phyloP scores from a whole-genome alignment of 2,888 invertebrate species.

The Geotrupes spiniger region DNA sequence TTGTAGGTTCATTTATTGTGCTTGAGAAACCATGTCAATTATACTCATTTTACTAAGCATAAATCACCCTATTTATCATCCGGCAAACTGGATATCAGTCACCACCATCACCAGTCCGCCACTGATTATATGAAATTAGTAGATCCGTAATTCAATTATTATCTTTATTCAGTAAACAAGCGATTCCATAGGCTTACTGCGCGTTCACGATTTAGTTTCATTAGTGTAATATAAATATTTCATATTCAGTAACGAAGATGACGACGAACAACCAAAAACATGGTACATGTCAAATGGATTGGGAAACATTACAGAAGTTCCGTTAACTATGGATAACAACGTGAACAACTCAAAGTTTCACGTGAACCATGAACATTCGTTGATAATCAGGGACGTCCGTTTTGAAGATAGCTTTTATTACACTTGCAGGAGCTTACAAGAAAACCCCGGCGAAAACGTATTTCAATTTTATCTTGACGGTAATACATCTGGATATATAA shows the following conservation, averaged over 20 bases:
- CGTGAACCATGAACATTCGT: slow-evolving; percentile 49
- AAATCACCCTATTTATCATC: no score
- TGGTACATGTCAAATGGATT: slow-evolving; percentile 53
- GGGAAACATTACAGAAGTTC: slow-evolving; percentile 47
- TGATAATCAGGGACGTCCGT: slow-evolving; percentile 49
- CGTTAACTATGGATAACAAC: slow-evolving; percentile 52
- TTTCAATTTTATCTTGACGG: slow-evolving; percentile 54
- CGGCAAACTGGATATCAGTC: no score
- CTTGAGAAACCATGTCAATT: no score
- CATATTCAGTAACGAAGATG: slow-evolving; percentile 44
- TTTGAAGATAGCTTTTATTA: slow-evolving; percentile 52
- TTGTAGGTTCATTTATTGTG: no score
- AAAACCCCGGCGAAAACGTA: slow-evolving; percentile 46
- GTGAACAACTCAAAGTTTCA: slow-evolving; percentile 47
- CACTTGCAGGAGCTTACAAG: slow-evolving; percentile 51
- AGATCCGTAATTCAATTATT: no score
- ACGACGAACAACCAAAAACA: slow-evolving; percentile 49
- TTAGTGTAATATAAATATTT: slow-evolving; percentile 19
- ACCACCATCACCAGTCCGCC: no score
- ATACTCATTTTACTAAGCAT: no score
- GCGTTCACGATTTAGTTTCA: not conserved
- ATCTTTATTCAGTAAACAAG: no score
- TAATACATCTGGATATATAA: slow-evolving; percentile 31
- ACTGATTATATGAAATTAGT: no score
- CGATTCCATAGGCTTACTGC: no score